Percentiles rank a stretch among this genome's conserved stretches.
phyloP scores from a whole-genome alignment of 1,140 invertebrate genomes.

The Drosophila pseudoobscura region DNA sequence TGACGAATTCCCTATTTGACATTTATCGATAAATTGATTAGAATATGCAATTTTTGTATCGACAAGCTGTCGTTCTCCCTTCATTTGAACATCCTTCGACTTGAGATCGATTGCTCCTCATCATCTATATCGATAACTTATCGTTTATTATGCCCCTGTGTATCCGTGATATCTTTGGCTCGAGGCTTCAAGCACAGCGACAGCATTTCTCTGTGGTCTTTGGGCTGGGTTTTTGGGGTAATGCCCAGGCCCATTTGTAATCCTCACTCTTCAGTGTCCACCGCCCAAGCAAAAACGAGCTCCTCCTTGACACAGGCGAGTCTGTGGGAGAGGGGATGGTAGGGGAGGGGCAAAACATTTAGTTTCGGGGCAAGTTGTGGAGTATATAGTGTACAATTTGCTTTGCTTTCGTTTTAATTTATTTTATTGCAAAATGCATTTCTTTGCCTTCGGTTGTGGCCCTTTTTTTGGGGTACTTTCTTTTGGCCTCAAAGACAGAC shows the following conservation, averaged over 20 bases:
- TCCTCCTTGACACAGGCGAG: not conserved
- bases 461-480: constrained; percentile 34
- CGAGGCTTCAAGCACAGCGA: not conserved
- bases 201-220: constrained; percentile 18
- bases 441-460: constrained; percentile 35
- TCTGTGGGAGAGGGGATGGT: no score
- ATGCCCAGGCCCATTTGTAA: not conserved
- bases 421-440: constrained; percentile 71
- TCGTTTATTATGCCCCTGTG: no score
- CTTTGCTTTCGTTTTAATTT: constrained; percentile 75
- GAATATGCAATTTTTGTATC: no score
- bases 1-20: no score
- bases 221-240: constrained; percentile 3
- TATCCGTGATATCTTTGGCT: no score
- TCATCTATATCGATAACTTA: no score
- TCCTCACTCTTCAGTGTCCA: no score
- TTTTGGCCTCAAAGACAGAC: constrained; percentile 26
- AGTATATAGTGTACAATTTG: constrained; percentile 48
- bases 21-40: no score
- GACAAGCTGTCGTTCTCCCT: no score
- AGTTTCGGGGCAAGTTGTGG: constrained; percentile 51
- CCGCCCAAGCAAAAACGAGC: not conserved
- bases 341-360: constrained; percentile 16
- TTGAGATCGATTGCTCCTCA: no score
- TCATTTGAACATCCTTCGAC: no score